Base-by-base conservation (phyloP, 1,140 invertebrate species). In the Drosophila grimshawi region DNA sequence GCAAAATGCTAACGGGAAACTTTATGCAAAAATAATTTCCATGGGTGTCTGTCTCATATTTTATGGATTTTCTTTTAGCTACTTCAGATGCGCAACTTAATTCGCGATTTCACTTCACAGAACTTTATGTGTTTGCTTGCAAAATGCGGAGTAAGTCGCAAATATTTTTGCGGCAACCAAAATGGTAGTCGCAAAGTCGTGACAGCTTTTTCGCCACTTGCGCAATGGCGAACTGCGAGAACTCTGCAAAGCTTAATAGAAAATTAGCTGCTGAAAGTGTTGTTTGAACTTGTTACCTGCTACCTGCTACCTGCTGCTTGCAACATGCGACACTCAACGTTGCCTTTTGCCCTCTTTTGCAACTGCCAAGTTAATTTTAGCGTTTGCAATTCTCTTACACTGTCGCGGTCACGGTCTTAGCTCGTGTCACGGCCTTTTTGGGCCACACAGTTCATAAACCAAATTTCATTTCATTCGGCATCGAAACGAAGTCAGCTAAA, bases 381-480 rank as follows among this genome's bases (percentile, higher is more conserved):
- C 67, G 52, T 68, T 71, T 61, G 57, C 70, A 80, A 86, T 88
- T 86, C 83, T 70, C 45, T 37, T 5, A 5, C 5, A n/a, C 10
- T 64, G 64, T 73, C 41, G 60, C 49, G 59, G 51, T 68, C 61
- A 27, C 46, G 46, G 51, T 83, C 43, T 60, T 60, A 43, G 43
- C 57, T 60, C 57, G 57, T 60, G 60, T 69, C 65, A 37, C 53
- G 49, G 53, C 79, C 81, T 77, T 73, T 74, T 70, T 53, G 62
- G 39, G 45, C 30, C 39, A 43, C 39, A n/a, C 10, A 80, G 85
- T 83, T 88, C 85, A 88, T 88, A 88, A 88, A 88, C 77, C 78
- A 88, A 88, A 88, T 89, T 88, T 85, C 85, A 89, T 86, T 86
- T 79, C 80, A 76, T 83, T 43, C 62, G 80, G 39, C 45, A 5